Conservation (phyloP, 2,888 invertebrate species). For the Mythimna lalbum region DNA sequence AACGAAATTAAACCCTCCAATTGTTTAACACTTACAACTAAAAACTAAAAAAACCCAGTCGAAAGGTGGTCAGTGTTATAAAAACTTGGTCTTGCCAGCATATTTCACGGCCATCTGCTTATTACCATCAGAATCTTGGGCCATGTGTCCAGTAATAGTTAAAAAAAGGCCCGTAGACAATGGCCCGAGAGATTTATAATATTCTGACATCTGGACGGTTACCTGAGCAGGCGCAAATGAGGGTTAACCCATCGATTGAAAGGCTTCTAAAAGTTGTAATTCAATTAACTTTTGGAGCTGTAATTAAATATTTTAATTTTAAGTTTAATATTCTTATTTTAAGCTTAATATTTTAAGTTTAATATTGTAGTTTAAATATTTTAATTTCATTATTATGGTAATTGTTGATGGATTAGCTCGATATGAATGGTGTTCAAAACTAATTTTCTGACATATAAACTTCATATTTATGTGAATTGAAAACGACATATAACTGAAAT, state of each 20-base stretch:
- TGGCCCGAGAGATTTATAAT: constrained; percentile 82
- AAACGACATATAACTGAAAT: too few relatives aligned
- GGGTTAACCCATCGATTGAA: constrained; percentile 54
- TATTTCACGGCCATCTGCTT: constrained; percentile 72
- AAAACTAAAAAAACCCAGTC: constrained; percentile 32
- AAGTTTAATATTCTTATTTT: too few relatives aligned
- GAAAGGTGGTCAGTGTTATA: constrained; percentile 62
- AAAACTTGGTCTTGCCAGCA: constrained; percentile 53
- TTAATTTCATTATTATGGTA: too few relatives aligned
- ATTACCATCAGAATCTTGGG: constrained; percentile 67
- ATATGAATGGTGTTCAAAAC: too few relatives aligned
- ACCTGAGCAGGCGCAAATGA: constrained; percentile 74
- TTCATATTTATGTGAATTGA: too few relatives aligned
- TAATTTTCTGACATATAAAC: too few relatives aligned
- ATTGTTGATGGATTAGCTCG: too few relatives aligned
- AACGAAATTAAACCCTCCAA: constrained; percentile 15
- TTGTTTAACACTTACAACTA: constrained; percentile 36
- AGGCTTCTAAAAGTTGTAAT: constrained; percentile 56
- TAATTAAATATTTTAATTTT: constrained; percentile 42
- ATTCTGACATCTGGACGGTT: constrained; percentile 81
- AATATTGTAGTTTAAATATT: too few relatives aligned
- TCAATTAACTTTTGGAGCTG: constrained; percentile 52
- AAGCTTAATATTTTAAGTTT: too few relatives aligned
- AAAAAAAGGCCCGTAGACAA: constrained; percentile 83
- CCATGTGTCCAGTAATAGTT: constrained; percentile 85